Evolutionary conservation across 2,888 invertebrate genomes (phyloP).

Genomic region (Rotaria sp.): DNA sequence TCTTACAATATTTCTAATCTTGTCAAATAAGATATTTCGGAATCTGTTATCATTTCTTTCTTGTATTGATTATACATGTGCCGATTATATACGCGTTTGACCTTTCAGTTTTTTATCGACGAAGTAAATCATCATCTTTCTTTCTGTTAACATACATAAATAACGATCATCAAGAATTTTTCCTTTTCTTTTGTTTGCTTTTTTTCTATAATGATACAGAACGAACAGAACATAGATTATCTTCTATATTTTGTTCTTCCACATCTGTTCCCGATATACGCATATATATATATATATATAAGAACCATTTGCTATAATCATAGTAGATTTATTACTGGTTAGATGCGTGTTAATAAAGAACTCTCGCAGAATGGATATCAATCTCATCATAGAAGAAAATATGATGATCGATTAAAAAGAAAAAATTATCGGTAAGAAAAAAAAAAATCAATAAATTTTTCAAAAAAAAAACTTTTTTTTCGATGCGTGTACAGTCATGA

Average conservation of each 20-base stretch:
- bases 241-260: not conserved
- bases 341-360: not conserved
- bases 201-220: not conserved
- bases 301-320: not conserved
- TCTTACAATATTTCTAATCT: too few relatives aligned
- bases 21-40: too few relatives aligned
- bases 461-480: not conserved
- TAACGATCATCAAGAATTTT: too few relatives aligned
- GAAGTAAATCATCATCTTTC: too few relatives aligned
- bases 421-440: not conserved
- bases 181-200: too few relatives aligned
- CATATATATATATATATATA: not conserved
- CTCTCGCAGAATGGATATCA: not conserved
- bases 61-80: too few relatives aligned
- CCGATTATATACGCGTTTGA: too few relatives aligned
- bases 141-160: too few relatives aligned
- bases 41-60: too few relatives aligned
- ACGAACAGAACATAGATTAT: not conserved
- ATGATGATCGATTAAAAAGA: not conserved
- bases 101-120: too few relatives aligned
- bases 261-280: not conserved
- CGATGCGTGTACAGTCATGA: not conserved
- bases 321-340: not conserved
- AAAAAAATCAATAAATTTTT: too few relatives aligned
- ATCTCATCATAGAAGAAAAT: not conserved